These are phyloP conservation scores for Caenorhabditis sp. DNA, from an alignment of 2,888 invertebrate species.

Conservation along the genomic window DNA sequence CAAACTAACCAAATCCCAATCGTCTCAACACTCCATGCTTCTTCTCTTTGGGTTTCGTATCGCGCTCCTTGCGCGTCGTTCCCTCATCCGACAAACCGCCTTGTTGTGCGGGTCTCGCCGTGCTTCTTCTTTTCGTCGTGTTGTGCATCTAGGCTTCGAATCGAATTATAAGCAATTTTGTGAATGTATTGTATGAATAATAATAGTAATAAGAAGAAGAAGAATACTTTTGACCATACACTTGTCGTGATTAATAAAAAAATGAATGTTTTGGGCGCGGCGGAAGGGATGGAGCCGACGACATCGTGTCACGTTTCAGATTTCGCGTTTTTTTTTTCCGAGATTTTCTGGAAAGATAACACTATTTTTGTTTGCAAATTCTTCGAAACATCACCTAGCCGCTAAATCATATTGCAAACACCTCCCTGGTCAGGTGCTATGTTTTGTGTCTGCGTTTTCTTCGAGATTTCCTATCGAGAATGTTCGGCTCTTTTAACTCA, in stretches of 20 bases:
- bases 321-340: no score
- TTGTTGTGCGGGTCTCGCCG: slow-evolving; percentile 7
- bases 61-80: slow-evolving; percentile 13
- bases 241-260: neutral
- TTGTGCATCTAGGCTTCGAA: slow-evolving; percentile 7
- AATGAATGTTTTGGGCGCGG: neutral
- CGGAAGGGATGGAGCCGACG: no score
- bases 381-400: no score
- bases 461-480: no score
- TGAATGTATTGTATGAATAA: neutral
- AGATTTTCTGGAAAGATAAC: no score
- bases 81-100: slow-evolving; percentile 8
- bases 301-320: no score
- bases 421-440: no score
- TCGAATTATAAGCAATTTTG: neutral
- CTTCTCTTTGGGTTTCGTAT: slow-evolving; percentile 10
- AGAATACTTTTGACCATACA: neutral
- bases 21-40: slow-evolving; percentile 16
- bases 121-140: slow-evolving; percentile 19
- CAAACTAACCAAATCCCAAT: slow-evolving; percentile 27
- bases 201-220: no score
- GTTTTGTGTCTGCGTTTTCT: no score
- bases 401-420: no score
- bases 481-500: no score
- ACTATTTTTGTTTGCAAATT: no score